Conservation (phyloP, 2,113 vertebrate genomes). For the Dinomys branickii region DNA sequence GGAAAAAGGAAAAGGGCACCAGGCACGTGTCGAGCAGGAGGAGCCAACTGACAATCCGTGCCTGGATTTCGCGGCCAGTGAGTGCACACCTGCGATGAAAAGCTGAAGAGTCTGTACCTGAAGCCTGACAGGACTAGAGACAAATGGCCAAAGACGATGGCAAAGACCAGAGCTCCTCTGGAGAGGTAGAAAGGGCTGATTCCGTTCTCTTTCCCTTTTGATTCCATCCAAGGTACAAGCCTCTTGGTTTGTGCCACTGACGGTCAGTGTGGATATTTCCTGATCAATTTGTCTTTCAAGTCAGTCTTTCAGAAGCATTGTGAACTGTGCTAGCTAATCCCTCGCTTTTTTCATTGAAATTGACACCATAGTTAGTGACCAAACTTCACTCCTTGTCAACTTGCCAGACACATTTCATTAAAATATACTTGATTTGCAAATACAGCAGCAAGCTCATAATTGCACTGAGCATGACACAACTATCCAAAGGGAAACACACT, state of each 20-base stretch:
- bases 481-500: not conserved
- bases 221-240: not conserved
- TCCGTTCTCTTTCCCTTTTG: not conserved
- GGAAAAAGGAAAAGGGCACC: not conserved
- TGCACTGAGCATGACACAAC: not conserved
- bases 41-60: too few species aligned
- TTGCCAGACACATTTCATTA: not conserved
- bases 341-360: not conserved
- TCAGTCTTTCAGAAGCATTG: not conserved
- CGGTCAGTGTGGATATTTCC: not conserved
- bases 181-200: not conserved
- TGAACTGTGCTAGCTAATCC: not conserved
- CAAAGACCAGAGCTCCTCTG: not conserved
- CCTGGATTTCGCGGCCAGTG: not conserved
- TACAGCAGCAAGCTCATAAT: not conserved
- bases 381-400: not conserved
- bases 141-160: not conserved
- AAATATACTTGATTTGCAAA: not conserved
- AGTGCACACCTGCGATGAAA: not conserved
- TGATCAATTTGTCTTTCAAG: not conserved
- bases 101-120: not conserved
- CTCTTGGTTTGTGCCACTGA: not conserved
- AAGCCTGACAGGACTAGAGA: not conserved
- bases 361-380: not conserved
- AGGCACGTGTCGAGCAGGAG: not conserved